Evolutionary conservation across 2,113 vertebrate species (phyloP), one percentile per base, ranked within the genome.

Genomic region (Pteronura brasiliensis): DNA sequence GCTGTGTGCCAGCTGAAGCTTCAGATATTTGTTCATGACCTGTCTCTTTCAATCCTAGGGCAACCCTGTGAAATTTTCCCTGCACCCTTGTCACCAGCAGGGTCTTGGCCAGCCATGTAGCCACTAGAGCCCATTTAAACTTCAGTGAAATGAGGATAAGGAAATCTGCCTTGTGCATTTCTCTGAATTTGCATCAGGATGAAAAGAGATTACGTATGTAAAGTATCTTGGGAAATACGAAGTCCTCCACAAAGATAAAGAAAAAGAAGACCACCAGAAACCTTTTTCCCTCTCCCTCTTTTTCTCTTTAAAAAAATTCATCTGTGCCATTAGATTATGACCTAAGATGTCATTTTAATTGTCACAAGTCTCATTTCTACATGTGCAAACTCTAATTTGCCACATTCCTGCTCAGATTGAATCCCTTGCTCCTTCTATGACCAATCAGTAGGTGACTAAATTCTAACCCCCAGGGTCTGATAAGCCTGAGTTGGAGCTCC

Each of bases 401-500:
- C 67, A 25, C 13, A 0, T 0, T 8, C 15, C 36, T 8, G 21
- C 67, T 85, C 39, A 13, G n/a, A 59, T 52, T 1, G 10, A 1
- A 15, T 5, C 18, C 2, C 7, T 3, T n/a, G 4, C n/a, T 55
- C 27, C 52, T 65, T 81, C 36, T n/a, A 4, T 0, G 27, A 55
- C n/a, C 55, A 21, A 0, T 52, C 4, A 0, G 44, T 21, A 31
- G 14, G 17, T 42, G 39, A 36, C 14, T 31, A 57, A 18, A 21
- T 39, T 52, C 63, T 47, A 18, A 80, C 47, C 15, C 52, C 29
- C 2, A 3, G 18, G 27, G 34, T 17, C 44, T 74, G 93, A 36
- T 6, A 6, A 69, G 10, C 34, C 36, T 1, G 12, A 49, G 21
- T 23, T 18, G 29, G 57, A 17, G 31, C 20, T 47, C 63, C 27